phyloP scores from a whole-genome alignment of 2,113 vertebrate genomes.

The Pseudolaguvia tuberculata region DNA sequence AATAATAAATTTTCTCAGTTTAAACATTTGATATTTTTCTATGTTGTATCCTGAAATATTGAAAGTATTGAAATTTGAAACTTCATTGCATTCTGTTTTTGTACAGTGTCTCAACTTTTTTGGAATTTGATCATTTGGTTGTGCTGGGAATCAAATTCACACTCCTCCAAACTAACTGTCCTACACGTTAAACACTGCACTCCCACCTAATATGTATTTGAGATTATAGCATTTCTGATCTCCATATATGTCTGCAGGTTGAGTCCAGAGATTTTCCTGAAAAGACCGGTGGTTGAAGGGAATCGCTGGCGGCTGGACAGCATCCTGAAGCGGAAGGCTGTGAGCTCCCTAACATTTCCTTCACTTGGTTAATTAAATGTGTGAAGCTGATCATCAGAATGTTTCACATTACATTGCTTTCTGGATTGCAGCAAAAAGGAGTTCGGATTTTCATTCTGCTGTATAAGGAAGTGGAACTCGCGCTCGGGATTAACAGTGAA shows the following conservation, averaged over 20 bases:
- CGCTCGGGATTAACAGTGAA: slow-evolving; percentile 92
- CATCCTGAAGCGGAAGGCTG: slow-evolving; percentile 87
- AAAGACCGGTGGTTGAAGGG: slow-evolving; percentile 87
- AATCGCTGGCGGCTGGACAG: slow-evolving; percentile 93
- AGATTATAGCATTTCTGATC: background rate
- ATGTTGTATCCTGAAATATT: too few species aligned
- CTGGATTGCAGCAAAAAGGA: slow-evolving; percentile 81
- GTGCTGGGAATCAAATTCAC: too few species aligned
- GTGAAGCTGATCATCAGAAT: background rate
- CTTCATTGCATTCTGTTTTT: too few species aligned
- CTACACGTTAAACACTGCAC: too few species aligned
- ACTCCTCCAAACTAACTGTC: too few species aligned
- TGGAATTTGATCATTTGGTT: too few species aligned
- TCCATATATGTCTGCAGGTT: slow-evolving; percentile 53
- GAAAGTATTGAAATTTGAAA: too few species aligned
- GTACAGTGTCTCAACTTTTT: too few species aligned
- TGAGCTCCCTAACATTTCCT: too few species aligned
- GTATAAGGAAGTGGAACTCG: slow-evolving; percentile 94
- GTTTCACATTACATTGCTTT: slow-evolving; percentile 29
- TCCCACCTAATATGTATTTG: background rate
- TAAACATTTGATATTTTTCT: too few species aligned
- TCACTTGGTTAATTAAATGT: too few species aligned
- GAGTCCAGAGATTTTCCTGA: slow-evolving; percentile 77
- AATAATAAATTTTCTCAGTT: too few species aligned
- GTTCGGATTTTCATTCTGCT: slow-evolving; percentile 90